Percentiles rank a stretch among this genome's conserved stretches.
phyloP scores from a whole-genome alignment of 2,888 invertebrate species.

The Aspidiotus rigidus region DNA sequence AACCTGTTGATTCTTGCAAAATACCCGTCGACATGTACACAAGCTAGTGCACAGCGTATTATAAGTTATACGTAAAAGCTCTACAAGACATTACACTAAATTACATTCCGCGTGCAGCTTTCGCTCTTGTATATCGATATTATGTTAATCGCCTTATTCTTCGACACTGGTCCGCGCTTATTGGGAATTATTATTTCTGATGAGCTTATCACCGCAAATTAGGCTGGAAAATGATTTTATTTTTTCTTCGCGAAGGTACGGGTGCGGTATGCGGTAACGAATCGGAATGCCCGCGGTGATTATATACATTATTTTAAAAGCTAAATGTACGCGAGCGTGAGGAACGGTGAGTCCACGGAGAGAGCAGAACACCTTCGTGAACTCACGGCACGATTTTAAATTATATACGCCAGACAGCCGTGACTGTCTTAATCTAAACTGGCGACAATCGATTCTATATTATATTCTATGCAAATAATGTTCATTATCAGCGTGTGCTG shows the following conservation, averaged over 20 bases:
- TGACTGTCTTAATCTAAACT: slow-evolving; percentile 3
- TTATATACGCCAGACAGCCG: not conserved
- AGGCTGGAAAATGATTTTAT: not conserved
- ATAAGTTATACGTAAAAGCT: no score
- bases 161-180: no score
- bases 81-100: no score
- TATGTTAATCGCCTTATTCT: no score
- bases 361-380: not conserved
- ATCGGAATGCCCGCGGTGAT: not conserved
- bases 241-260: not conserved
- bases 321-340: no score
- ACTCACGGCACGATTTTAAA: slow-evolving; percentile 2
- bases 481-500: not conserved
- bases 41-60: no score
- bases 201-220: not conserved
- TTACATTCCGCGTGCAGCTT: no score
- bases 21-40: no score
- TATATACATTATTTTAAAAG: not conserved
- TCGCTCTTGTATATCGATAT: no score
- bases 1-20: not conserved
- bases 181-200: not conserved
- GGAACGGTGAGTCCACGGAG: no score
- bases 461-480: not conserved
- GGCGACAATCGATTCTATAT: not conserved
- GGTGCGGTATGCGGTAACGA: not conserved